phyloP scores from a whole-genome alignment of 2,113 vertebrate species.

The Esox niger region DNA sequence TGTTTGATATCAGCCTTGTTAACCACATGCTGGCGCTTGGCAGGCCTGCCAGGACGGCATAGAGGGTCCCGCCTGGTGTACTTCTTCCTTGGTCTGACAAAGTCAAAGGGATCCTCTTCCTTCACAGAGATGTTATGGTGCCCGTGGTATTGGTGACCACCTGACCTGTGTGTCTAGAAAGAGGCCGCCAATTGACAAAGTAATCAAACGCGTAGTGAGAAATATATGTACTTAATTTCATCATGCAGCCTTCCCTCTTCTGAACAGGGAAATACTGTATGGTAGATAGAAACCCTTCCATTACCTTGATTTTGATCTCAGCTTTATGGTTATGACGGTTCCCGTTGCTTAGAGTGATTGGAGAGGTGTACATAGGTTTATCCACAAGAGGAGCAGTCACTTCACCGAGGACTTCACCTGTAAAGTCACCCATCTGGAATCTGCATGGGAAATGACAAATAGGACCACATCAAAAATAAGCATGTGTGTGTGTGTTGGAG shows the following conservation, averaged over 20 bases:
- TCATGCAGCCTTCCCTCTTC: too few relatives aligned
- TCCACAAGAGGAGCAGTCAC: conserved; percentile 83
- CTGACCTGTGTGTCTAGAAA: conserved; percentile 44
- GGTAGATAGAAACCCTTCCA: neutral
- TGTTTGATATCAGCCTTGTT: conserved; percentile 89
- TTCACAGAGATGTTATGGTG: conserved; percentile 79
- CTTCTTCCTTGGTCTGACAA: conserved; percentile 85
- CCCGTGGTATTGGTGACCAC: conserved; percentile 59
- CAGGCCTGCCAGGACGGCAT: conserved; percentile 73
- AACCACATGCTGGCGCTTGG: conserved; percentile 72
- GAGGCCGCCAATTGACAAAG: too few relatives aligned
- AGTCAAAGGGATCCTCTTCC: conserved; percentile 77
- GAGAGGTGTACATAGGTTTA: conserved; percentile 76
- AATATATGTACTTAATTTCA: too few relatives aligned
- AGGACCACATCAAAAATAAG: neutral
- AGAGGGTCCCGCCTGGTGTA: conserved; percentile 80
- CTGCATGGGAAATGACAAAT: conserved; percentile 57
- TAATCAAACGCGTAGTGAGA: too few relatives aligned
- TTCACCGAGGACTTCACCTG: conserved; percentile 86
- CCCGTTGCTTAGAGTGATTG: conserved; percentile 79
- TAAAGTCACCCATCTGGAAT: conserved; percentile 88
- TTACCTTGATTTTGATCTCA: conserved; percentile 87
- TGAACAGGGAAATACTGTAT: too few relatives aligned
- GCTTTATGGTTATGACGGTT: conserved; percentile 77
- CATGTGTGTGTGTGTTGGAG: too few relatives aligned